Conservation (phyloP, 2,797 vertebrate genomes). For the Tragelaphus eurycerus region DNA sequence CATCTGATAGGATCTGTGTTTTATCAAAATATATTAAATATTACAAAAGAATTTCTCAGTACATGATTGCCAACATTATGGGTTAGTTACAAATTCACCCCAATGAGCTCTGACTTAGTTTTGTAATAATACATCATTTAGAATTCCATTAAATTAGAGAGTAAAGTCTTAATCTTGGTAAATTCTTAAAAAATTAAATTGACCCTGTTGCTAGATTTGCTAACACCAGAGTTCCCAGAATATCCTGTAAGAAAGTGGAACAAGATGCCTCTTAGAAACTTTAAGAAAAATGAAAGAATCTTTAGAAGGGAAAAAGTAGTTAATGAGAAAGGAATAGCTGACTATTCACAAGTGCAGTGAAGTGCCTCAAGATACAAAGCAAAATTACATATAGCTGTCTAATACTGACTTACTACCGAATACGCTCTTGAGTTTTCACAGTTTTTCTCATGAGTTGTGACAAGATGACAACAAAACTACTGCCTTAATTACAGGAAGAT, state of each 20-base stretch:
- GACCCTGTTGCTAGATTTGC: not conserved
- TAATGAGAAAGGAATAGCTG: constrained; percentile 20
- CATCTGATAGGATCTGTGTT: not conserved
- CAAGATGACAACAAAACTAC: constrained; percentile 75
- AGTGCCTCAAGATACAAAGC: constrained; percentile 22
- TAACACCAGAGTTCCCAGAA: not conserved
- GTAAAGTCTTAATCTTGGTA: not conserved
- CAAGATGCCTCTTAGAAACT: not conserved
- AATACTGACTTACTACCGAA: constrained; percentile 22
- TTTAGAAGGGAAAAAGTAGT: not conserved
- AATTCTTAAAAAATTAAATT: not conserved
- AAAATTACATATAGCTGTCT: constrained; percentile 56
- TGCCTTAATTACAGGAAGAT: constrained; percentile 76
- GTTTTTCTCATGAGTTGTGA: constrained; percentile 72
- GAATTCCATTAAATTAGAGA: not conserved
- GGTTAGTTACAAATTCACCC: constrained; percentile 6
- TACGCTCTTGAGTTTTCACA: constrained; percentile 62
- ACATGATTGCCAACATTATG: not conserved
- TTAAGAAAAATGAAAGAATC: not conserved
- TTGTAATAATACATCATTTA: not conserved
- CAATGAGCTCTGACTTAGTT: not conserved
- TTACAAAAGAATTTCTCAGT: constrained; percentile 25
- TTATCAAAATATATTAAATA: not conserved
- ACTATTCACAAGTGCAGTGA: not conserved
- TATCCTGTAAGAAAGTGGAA: not conserved